Evolutionary conservation across 2,797 vertebrate species (phyloP), one percentile per base, ranked within the genome.

Genomic region (Rhabdophis nuchalis): DNA sequence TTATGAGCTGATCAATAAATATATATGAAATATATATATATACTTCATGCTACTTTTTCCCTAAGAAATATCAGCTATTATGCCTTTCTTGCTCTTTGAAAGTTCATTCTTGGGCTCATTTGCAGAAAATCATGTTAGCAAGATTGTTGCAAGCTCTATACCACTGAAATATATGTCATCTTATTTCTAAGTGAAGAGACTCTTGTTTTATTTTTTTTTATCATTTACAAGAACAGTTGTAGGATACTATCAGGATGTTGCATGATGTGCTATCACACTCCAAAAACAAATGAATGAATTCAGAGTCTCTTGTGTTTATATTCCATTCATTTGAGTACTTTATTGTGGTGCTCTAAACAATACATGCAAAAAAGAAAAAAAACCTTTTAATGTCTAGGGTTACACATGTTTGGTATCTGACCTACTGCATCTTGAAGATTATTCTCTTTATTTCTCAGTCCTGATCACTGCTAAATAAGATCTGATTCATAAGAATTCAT

Each of bases 401-500:
- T 85, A 93, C 53, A 50, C 14, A 93, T 90, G 95, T 95, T 16
- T 41, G 68, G 14, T 85, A 90, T 95, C 89, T 61, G 18, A 72
- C 94, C 90, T 93, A 72, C 92, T 92, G 64, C 12, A 90, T 92
- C 91, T 86, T 88, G 72, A 25, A 87, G 60, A 64, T 60, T 95
- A n/a, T 36, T 94, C 95, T 94, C 54, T 90, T 77, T 27, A 56
- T 86, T 87, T 64, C 53, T 56, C 85, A 92, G 85, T 89, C 88
- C 82, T 60, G 92, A 86, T 50, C 52, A 94, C n/a, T 82, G 46
- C 88, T 90, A 82, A 85, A 82, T 92, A 91, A 95, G 89, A 93
- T 89, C 87, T 68, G 92, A n/a, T 60, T 95, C 85, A 27, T 87
- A 32, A 85, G 77, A 27, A 85, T 85, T 25, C 23, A 87, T 36